Percentiles rank a stretch among this genome's conserved stretches.
Evolutionary conservation across 2,113 vertebrate genomes (phyloP).

Genomic region (Dendrocopos noguchii): DNA sequence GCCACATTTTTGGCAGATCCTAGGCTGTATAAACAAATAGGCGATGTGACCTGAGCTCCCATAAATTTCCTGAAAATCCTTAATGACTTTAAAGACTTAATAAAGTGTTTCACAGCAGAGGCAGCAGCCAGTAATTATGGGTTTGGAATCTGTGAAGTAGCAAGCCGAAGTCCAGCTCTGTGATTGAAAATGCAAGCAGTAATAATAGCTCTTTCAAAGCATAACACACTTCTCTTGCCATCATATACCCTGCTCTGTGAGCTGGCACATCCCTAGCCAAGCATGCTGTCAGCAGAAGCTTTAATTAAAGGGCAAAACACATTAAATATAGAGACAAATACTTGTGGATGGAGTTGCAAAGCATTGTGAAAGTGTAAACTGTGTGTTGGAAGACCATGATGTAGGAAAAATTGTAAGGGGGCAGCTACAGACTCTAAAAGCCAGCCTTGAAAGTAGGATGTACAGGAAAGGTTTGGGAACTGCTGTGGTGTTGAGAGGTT

Average conservation of each 20-base stretch:
- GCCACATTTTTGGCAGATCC: conserved; percentile 14
- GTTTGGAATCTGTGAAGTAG: conserved; percentile 46
- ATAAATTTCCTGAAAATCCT: conserved; percentile 67
- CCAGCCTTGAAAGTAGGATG: neutral
- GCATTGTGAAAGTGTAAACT: neutral
- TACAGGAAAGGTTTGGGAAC: neutral
- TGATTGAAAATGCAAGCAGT: neutral
- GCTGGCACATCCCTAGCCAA: conserved; percentile 4
- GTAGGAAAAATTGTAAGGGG: conserved; percentile 11
- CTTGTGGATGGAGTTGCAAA: neutral
- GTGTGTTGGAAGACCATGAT: neutral
- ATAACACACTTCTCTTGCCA: neutral
- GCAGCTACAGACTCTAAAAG: neutral
- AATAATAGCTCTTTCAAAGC: conserved; percentile 49
- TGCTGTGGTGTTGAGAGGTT: fast-evolving
- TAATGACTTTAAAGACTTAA: conserved; percentile 61
- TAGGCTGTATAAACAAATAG: conserved; percentile 26
- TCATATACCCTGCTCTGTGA: neutral
- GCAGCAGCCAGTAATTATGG: conserved; percentile 35
- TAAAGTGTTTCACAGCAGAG: conserved; percentile 61
- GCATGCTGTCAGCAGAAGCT: neutral
- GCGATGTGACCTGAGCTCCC: conserved; percentile 26
- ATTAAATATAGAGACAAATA: conserved; percentile 12
- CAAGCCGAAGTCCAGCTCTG: conserved; percentile 24
- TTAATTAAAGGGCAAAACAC: conserved; percentile 3